Conservation (phyloP, 2,888 invertebrate species). For the Philereme transversata region DNA sequence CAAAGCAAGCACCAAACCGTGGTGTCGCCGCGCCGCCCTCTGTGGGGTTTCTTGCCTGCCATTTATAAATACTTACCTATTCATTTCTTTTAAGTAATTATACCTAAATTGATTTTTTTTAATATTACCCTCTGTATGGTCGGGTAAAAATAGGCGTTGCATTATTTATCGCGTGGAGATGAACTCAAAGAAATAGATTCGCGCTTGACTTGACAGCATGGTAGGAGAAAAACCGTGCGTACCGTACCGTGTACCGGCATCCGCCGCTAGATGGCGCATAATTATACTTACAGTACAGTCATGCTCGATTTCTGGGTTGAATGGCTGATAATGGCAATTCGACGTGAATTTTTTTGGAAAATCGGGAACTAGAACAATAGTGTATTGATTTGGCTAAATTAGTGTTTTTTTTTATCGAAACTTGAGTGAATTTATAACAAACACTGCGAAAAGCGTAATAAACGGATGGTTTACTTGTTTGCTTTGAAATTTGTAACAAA, state of each 20-base stretch:
- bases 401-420: slow-evolving; percentile 30
- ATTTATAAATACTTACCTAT: too few species aligned
- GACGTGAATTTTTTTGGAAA: slow-evolving; percentile 55
- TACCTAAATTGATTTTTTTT: too few species aligned
- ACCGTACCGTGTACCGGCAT: slow-evolving; percentile 7
- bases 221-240: not conserved
- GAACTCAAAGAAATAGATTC: slow-evolving; percentile 14
- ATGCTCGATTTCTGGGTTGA: slow-evolving; percentile 61
- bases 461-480: slow-evolving; percentile 39
- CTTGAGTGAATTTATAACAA: slow-evolving; percentile 28
- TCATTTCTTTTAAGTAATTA: too few species aligned
- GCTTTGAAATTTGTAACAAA: slow-evolving; percentile 45
- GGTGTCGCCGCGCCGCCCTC: too few species aligned
- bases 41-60: too few species aligned
- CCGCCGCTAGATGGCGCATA: slow-evolving; percentile 57
- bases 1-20: too few species aligned
- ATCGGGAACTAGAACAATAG: slow-evolving; percentile 41
- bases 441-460: slow-evolving; percentile 20
- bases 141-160: too few species aligned
- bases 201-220: not conserved
- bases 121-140: too few species aligned
- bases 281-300: slow-evolving; percentile 39
- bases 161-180: too few species aligned
- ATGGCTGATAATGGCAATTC: slow-evolving; percentile 69
- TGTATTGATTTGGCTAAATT: slow-evolving; percentile 37